Evolutionary conservation across 2,797 vertebrate species (phyloP).

Genomic region (Syngnathus rostellatus): DNA sequence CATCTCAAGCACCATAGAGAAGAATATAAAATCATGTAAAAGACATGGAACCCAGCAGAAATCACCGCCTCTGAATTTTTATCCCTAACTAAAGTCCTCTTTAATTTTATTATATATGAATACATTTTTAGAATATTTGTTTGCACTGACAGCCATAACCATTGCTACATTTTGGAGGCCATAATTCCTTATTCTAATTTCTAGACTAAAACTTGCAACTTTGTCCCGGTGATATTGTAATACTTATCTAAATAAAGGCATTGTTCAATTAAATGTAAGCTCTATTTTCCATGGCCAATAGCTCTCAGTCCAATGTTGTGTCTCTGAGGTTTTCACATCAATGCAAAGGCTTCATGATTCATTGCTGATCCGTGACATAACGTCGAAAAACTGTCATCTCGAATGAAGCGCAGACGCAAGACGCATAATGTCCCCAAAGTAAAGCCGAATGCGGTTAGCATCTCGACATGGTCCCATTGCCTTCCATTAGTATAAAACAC

Average conservation of each 20-base stretch:
- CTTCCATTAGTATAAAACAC: constrained; percentile 65
- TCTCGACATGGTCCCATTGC: constrained; percentile 55
- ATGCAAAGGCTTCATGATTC: neutral
- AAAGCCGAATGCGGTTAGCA: neutral
- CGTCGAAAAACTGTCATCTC: neutral
- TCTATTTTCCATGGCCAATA: neutral
- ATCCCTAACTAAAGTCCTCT: constrained; percentile 14
- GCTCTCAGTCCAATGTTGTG: neutral
- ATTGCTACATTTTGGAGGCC: neutral
- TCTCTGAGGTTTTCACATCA: neutral
- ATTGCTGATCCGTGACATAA: neutral
- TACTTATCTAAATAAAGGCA: neutral
- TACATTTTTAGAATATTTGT: constrained; percentile 4
- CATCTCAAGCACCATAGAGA: constrained; percentile 73
- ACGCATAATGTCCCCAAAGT: neutral
- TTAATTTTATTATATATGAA: neutral
- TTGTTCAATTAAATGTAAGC: neutral
- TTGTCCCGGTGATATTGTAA: constrained; percentile 7
- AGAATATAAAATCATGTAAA: constrained; percentile 50
- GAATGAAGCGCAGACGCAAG: neutral
- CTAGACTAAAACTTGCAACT: constrained; percentile 15
- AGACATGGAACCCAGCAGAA: constrained; percentile 71
- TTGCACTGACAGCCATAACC: neutral
- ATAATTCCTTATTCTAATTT: constrained; percentile 1
- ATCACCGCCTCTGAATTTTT: constrained; percentile 34